Base-by-base conservation (phyloP, 2,888 invertebrate species). In the Lamellibrachia columna region DNA sequence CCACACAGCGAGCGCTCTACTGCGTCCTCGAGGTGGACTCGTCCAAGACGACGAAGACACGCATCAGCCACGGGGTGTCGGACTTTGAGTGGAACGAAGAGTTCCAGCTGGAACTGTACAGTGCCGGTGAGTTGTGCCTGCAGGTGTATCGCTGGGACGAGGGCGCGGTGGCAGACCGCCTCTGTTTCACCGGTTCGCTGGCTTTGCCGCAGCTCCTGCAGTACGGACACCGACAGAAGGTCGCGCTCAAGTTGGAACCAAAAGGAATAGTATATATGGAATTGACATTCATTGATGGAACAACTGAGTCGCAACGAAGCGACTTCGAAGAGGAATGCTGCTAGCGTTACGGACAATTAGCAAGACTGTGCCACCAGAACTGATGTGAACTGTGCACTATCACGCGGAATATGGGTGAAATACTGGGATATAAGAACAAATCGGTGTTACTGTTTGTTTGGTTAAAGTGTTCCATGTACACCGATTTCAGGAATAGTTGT, bases 251-350 rank as follows among this genome's bases (percentile, higher is more conserved):
- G 75, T 75, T 75, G 22, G 75, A 75, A 75, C 75, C 75, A n/a
- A 75, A 75, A 15, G 75, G 75, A 75, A 75, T 75, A 75, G 6
- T 75, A 22, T 75, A 75, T 22, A 75, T 75, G 75, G 75, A 75
- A 75, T 22, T 75, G 22, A 75, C 75, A 22, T 75, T 75, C 75
- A 22, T 75, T 75, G 75, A 75, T 75, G 22, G 15, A 75, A 75
- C 75, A 22, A n/a, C 22, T 22, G 75, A 75, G 22, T 22, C n/a
- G 75, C 75, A 75, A 75, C 75, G 75, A n/a, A 22, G 75, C 75
- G 75, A 75, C 75, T 75, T 75, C 75, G 75, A 75, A 75, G 75
- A 75, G 75, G 75, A 75, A 75, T 22, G 75, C 75, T 75, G 75
- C 75, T 75, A 75, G 75, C 75, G 75, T 75, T 75, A 22, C n/a